Base-by-base conservation (phyloP, 2,888 invertebrate genomes). In the Tolmerus cingulatus region DNA sequence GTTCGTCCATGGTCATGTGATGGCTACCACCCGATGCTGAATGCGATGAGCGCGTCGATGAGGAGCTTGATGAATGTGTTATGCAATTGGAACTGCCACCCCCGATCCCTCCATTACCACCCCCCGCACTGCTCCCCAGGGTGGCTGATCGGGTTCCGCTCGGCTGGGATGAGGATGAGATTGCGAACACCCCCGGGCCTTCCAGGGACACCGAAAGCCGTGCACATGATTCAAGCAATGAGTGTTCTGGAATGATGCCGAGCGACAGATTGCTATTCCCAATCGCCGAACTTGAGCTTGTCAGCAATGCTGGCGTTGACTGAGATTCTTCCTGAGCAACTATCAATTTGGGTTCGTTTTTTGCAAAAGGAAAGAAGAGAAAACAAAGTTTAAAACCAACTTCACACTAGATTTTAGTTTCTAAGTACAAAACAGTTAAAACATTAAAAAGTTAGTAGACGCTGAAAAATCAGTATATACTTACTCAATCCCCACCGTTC, bases 281-380 rank as follows among this genome's bases (percentile, higher is more conserved):
- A 90, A 94, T 92, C 86, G 93, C 93, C 81, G 94, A 95, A 90
- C 94, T 95, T 89, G 94, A 95, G 88, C 95, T 95, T 91, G 96
- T 96, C 90, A 96, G 94, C 90, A 97, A 93, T 84, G 97, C 96
- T 79, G 97, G 97, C 90, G 97, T 97, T 87, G 97, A 97, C 92
- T 97, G 97, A 90, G 97, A 97, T 93, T 97, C 97, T 92, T 97
- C 97, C 90, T 97, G 97, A 91, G 96, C 96, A 74, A 96, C 95
- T 94, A 96, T n/a, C 51, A 51, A n/a, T 94, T 88, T 19, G 37
- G 30, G 30, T 57, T 82, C 23, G 19, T 66, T 23, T 23, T 66
- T 23, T 66, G 9, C 23, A 66, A 66, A 46, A 19, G 27, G 12
- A 12, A 23, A 66, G n/a, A 57, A 57, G 23, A 66, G 66, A 66